Base-by-base conservation (phyloP, 2,113 vertebrate species). In the Caretta caretta region DNA sequence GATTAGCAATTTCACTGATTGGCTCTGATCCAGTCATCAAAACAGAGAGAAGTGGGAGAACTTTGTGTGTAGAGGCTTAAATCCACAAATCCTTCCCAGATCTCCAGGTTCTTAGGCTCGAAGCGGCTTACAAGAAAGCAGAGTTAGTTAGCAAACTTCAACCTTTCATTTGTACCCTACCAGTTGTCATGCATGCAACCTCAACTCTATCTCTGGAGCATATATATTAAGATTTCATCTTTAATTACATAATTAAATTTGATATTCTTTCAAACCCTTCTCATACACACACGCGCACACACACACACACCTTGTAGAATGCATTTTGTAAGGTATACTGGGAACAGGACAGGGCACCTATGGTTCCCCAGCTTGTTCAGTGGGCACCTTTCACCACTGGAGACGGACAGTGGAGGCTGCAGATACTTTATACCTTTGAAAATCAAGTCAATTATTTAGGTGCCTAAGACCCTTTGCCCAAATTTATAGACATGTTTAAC, bases 381-480 rank as follows among this genome's bases (percentile, higher is more conserved):
- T 38, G 8, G 17, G 65, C 35, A 10, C 17, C 80, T 95, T 80
- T 3, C 56, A 0, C 85, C 14, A 1, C 46, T 59, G n/a, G 12
- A 6, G 78, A 83, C 50, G 2, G 17, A 46, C 83, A 31, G 38
- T 1, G 27, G 42, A 50, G 90, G n/a, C 48, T 75, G 10, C 79
- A 42, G 8, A 4, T 89, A 17, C 91, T 83, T 94, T 11, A 6
- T 94, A 3, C 5, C 85, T 95, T 90, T 53, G 38, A 79, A 83
- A 48, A 42, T 10, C 10, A 95, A 89, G 5, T 87, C 10, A 16
- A 3, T 90, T 88, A 35, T 46, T 46, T 86, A 46, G 3, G 4
- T 46, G 29, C 12, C 20, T 57, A 48, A 35, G 53, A 57, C 10
- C 1, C 78, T 80, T 69, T 65, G 1, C 49, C 3, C 62, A 14